phyloP scores from a whole-genome alignment of 1,140 invertebrate genomes.

The Drosophila yakuba region DNA sequence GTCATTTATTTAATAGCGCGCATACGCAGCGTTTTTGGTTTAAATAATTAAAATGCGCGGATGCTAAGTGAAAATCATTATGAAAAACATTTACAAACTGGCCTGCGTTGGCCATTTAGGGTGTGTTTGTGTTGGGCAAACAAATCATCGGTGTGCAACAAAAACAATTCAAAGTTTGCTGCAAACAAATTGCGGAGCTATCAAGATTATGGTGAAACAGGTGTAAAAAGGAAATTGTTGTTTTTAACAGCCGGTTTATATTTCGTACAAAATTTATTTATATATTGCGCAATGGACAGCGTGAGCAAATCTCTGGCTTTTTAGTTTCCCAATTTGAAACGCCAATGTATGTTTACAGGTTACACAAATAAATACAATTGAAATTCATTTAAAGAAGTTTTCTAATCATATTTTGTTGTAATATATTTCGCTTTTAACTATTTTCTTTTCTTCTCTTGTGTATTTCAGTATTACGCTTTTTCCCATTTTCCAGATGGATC shows the following conservation, averaged over 20 bases:
- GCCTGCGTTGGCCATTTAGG: constrained; percentile 22
- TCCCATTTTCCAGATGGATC: no score
- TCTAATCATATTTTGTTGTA: no score
- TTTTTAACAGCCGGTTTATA: constrained; percentile 2
- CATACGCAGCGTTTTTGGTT: constrained; percentile 25
- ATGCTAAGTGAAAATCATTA: constrained; percentile 31
- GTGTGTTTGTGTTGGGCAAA: constrained; percentile 24
- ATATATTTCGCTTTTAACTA: no score
- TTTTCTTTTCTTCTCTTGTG: no score
- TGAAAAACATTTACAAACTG: constrained; percentile 45
- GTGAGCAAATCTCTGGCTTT: no score
- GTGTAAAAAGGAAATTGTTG: constrained; percentile 22
- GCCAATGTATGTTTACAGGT: no score
- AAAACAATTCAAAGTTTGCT: constrained; percentile 53
- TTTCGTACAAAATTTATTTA: not conserved
- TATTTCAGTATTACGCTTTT: no score
- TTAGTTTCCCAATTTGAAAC: no score
- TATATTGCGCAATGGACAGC: not conserved
- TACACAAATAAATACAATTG: no score
- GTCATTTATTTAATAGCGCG: constrained; percentile 62
- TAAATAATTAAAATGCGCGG: constrained; percentile 53
- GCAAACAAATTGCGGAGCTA: constrained; percentile 51
- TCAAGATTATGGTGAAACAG: constrained; percentile 55
- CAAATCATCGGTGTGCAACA: constrained; percentile 52
- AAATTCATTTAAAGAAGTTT: no score